These are phyloP conservation scores for Morinoia aosen DNA, from an alignment of 2,888 invertebrate species.

Conservation along the genomic window DNA sequence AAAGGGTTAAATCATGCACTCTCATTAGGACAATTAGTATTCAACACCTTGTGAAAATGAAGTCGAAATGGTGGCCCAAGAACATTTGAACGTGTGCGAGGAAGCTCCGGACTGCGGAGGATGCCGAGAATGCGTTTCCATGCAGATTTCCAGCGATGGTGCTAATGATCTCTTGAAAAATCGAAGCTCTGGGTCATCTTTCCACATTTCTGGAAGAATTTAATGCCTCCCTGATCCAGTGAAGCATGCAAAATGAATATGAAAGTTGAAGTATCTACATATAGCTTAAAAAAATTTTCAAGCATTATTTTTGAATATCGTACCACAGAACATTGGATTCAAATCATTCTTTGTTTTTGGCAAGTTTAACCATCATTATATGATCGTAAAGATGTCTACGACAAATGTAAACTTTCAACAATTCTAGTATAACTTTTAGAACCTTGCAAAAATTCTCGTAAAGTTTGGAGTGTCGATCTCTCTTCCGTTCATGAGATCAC, in stretches of 20 bases:
- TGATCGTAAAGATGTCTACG: not conserved
- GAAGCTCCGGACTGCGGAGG: not conserved
- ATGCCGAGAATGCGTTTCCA: not conserved
- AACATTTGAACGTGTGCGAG: not conserved
- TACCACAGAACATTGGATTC: not conserved
- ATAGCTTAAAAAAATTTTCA: not conserved
- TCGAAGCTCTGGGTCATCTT: not conserved
- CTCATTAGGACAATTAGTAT: constrained; percentile 1
- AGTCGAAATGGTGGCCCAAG: not conserved
- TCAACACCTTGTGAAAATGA: constrained; percentile 17
- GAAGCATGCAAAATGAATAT: not conserved
- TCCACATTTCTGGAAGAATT: not conserved
- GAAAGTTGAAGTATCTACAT: not conserved
- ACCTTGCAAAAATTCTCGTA: too few relatives aligned
- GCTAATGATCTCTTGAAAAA: not conserved
- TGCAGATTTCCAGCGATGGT: not conserved
- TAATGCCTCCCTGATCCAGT: not conserved
- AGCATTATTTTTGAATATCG: not conserved
- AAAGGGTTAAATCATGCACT: constrained; percentile 16
- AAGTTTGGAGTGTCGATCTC: too few relatives aligned
- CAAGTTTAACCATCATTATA: not conserved
- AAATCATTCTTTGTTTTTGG: not conserved
- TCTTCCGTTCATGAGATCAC: too few relatives aligned
- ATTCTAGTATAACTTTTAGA: too few relatives aligned
- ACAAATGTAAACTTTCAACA: too few relatives aligned